Conservation (phyloP, 2,888 invertebrate genomes). For the Dimorphilus gyrociliatus region DNA sequence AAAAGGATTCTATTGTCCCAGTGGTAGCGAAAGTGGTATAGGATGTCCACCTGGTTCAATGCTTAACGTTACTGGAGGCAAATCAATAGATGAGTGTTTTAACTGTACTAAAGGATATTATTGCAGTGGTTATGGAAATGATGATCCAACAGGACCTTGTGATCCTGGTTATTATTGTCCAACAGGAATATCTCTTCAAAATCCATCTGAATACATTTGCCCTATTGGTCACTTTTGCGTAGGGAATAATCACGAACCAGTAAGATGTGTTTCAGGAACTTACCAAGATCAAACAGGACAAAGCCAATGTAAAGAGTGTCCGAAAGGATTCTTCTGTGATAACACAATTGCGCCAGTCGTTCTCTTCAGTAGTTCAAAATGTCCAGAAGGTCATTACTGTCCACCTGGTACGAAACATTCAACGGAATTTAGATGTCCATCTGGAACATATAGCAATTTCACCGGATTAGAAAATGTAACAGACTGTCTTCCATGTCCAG, state of each 20-base stretch:
- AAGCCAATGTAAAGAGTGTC: conserved; percentile 23
- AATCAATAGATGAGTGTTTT: conserved; percentile 17
- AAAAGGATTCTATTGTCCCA: conserved; percentile 16
- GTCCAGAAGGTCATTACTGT: conserved; percentile 30
- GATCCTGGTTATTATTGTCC: conserved; percentile 27
- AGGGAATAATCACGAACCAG: conserved; percentile 17
- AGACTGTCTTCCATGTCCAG: conserved; percentile 27
- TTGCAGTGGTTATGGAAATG: conserved; percentile 27
- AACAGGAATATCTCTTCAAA: conserved; percentile 18
- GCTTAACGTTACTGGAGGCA: conserved; percentile 21
- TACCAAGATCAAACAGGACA: conserved; percentile 28
- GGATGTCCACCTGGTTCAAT: conserved; percentile 28
- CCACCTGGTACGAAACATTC: conserved; percentile 22
- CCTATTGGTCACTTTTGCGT: conserved; percentile 28
- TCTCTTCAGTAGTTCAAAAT: conserved; percentile 22
- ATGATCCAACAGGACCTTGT: conserved; percentile 17
- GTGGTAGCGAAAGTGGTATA: conserved; percentile 13
- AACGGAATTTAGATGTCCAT: conserved; percentile 22
- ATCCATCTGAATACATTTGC: conserved; percentile 21
- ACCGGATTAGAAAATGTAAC: conserved; percentile 18
- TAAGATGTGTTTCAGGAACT: conserved; percentile 24
- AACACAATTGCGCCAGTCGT: conserved; percentile 21
- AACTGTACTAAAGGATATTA: conserved; percentile 22
- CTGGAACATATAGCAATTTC: conserved; percentile 23
- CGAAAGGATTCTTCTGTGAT: conserved; percentile 29